These are phyloP conservation scores for Ooceraea biroi DNA, from an alignment of 1,140 invertebrate genomes.

Conservation along the genomic window DNA sequence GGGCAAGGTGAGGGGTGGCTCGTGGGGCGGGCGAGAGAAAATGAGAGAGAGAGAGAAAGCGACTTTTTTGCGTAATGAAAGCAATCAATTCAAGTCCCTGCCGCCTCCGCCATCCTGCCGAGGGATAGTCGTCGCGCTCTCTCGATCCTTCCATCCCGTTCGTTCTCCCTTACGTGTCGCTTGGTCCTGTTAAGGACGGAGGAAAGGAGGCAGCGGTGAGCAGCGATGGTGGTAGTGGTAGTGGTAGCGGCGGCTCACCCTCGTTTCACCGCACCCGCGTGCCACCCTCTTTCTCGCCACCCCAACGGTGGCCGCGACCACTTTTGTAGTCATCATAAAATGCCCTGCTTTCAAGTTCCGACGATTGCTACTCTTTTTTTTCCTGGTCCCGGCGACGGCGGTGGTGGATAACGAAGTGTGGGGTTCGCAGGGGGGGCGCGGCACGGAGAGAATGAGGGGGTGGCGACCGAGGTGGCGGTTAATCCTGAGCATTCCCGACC, in stretches of 20 bases:
- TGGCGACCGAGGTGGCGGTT: constrained; percentile 64
- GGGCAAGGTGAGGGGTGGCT: constrained; percentile 70
- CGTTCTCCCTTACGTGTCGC: constrained; percentile 62
- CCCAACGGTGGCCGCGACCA: constrained; percentile 74
- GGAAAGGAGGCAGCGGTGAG: constrained; percentile 62
- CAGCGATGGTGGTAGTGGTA: constrained; percentile 23
- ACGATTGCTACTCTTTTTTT: constrained; percentile 75
- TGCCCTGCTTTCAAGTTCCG: constrained; percentile 78
- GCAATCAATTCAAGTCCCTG: constrained; percentile 85
- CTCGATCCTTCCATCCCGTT: constrained; percentile 58
- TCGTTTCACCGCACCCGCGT: constrained; percentile 64
- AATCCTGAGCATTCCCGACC: constrained; percentile 68
- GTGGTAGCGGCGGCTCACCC: constrained; percentile 68
- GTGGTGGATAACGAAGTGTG: constrained; percentile 72
- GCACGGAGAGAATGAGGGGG: constrained; percentile 36
- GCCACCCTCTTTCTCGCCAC: constrained; percentile 73
- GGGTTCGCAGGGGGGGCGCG: constrained; percentile 45
- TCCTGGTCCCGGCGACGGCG: constrained; percentile 46
- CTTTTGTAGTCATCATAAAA: constrained; percentile 82
- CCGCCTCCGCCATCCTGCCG: constrained; percentile 73
- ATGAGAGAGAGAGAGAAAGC: constrained; percentile 61
- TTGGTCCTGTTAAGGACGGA: constrained; percentile 62
- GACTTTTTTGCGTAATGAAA: constrained; percentile 86
- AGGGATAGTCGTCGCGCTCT: constrained; percentile 68
- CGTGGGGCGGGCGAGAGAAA: constrained; percentile 35